Evolutionary conservation across 2,888 invertebrate genomes (phyloP).

Genomic region (Archaeoteleia sp.): DNA sequence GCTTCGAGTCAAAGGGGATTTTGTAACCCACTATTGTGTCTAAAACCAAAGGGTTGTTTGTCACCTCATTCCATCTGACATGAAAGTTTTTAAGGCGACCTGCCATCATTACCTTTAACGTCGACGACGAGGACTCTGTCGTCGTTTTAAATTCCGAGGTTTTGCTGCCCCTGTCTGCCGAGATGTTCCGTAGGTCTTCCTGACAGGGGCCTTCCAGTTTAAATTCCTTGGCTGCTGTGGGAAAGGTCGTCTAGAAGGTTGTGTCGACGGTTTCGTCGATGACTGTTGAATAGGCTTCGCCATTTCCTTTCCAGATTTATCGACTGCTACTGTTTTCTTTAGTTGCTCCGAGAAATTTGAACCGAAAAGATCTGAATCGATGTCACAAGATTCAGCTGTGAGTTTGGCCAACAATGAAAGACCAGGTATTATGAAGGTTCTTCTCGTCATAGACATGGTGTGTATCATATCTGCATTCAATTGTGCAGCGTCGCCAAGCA

Average conservation of each 20-base stretch:
- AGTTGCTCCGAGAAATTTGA: conserved; percentile 10
- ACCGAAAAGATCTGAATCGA: conserved; percentile 4
- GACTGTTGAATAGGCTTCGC: too few species aligned
- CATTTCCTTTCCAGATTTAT: conserved; percentile 12
- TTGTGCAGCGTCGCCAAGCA: conserved; percentile 3
- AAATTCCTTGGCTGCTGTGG: too few species aligned
- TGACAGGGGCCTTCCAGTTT: conserved; percentile 16
- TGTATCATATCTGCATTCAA: conserved; percentile 1
- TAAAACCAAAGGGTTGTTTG: not conserved
- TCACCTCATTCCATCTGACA: conserved; percentile 7
- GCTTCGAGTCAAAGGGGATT: conserved; percentile 13
- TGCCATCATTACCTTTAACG: conserved; percentile 14
- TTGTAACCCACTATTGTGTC: conserved; percentile 12
- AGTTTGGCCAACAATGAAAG: not conserved
- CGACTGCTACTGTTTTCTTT: conserved; percentile 3
- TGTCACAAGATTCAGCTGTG: conserved; percentile 1
- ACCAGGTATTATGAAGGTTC: conserved; percentile 1
- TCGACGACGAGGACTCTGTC: too few species aligned
- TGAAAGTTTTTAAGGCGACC: conserved; percentile 7
- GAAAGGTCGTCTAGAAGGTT: not conserved
- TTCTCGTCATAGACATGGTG: conserved; percentile 7
- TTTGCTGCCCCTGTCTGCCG: not conserved
- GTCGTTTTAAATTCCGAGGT: not conserved
- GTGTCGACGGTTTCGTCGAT: too few species aligned
- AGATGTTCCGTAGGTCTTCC: not conserved